Percentiles rank a stretch among this genome's conserved stretches.
These are phyloP conservation scores for Conger conger DNA, from an alignment of 2,113 vertebrate genomes.

Conservation along the genomic window DNA sequence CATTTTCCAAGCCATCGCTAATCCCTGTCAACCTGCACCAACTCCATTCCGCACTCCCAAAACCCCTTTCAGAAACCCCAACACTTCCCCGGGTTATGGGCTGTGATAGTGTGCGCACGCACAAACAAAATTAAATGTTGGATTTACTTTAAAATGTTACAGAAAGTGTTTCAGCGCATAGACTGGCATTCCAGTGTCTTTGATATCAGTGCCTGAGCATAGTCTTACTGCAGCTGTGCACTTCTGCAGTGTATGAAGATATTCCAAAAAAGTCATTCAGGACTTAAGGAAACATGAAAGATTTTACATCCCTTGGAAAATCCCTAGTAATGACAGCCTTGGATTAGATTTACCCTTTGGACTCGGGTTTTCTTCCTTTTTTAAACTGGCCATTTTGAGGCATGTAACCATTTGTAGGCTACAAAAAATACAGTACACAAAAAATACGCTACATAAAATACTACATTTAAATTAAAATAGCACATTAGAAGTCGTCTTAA, in stretches of 20 bases:
- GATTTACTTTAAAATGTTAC: too few species aligned
- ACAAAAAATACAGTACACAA: too few species aligned
- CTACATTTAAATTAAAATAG: neutral
- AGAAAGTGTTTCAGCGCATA: too few species aligned
- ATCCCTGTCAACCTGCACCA: neutral
- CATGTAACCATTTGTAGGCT: neutral
- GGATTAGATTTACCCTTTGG: neutral
- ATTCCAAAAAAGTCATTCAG: neutral
- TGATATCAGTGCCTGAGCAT: neutral
- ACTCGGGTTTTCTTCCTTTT: neutral
- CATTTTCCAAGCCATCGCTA: neutral
- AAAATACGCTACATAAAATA: neutral
- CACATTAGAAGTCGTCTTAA: neutral
- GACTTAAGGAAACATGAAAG: neutral
- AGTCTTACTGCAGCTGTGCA: neutral
- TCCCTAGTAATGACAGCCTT: neutral
- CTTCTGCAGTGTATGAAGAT: neutral
- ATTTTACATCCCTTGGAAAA: neutral
- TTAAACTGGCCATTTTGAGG: neutral
- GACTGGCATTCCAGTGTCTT: neutral
- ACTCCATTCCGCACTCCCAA: neutral
- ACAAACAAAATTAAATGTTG: too few species aligned
- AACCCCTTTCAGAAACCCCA: too few species aligned
- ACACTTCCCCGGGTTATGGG: neutral
- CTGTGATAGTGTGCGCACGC: too few species aligned